phyloP scores from a whole-genome alignment of 23 tunicate species.

The Aplidium turbinatum region DNA sequence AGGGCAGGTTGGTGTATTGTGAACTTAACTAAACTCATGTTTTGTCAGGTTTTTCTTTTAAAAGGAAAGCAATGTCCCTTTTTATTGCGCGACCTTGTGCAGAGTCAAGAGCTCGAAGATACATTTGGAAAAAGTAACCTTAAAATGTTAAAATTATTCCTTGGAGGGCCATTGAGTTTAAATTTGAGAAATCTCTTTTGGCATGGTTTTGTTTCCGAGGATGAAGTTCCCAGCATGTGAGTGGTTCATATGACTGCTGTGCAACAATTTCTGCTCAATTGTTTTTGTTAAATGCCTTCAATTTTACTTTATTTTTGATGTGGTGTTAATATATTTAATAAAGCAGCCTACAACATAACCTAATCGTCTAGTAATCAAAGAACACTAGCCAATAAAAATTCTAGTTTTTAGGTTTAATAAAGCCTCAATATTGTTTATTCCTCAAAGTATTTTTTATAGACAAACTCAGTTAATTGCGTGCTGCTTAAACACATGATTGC shows the following conservation, averaged over 20 bases:
- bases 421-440: too few relatives aligned
- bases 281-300: not conserved
- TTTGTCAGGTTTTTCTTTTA: slow-evolving; percentile 36
- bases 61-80: slow-evolving; percentile 56
- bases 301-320: not conserved
- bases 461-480: too few relatives aligned
- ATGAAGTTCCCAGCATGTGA: slow-evolving; percentile 50
- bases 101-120: slow-evolving; percentile 12
- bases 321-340: not conserved
- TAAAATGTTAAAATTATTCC: slow-evolving; percentile 22
- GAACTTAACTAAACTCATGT: not conserved
- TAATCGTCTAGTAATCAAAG: too few relatives aligned
- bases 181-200: slow-evolving; percentile 70
- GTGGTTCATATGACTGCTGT: not conserved
- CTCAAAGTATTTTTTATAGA: too few relatives aligned
- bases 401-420: too few relatives aligned
- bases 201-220: slow-evolving; percentile 66
- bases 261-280: not conserved
- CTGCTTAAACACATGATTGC: too few relatives aligned
- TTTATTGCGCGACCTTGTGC: slow-evolving; percentile 52
- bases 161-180: slow-evolving; percentile 71
- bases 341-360: not conserved
- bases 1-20: not conserved
- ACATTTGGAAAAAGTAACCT: slow-evolving; percentile 37
- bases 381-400: too few relatives aligned